Conservation (phyloP, 2,888 invertebrate genomes). For the Prosapia bicincta region DNA sequence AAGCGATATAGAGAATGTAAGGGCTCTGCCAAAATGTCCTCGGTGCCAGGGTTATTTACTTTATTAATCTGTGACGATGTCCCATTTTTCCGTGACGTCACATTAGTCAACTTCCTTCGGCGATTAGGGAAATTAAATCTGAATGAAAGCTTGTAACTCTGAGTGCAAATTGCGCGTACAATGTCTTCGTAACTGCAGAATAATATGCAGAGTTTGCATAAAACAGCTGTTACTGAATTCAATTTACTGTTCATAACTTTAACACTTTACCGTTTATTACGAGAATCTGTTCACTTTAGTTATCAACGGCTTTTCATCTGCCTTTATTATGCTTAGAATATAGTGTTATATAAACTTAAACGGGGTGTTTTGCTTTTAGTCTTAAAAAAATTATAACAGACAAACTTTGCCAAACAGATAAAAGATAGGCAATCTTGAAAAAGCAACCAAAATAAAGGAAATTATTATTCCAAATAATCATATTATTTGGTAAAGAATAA, state of each 20-base stretch:
- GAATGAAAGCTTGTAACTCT: slow-evolving; percentile 8
- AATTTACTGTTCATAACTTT: neutral
- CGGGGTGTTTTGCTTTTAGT: too few relatives aligned
- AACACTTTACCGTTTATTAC: too few relatives aligned
- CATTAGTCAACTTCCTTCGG: slow-evolving; percentile 2
- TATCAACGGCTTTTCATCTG: too few relatives aligned
- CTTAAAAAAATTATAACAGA: too few relatives aligned
- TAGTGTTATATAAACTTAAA: too few relatives aligned
- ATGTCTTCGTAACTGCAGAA: neutral
- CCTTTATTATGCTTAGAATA: too few relatives aligned
- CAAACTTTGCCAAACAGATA: too few relatives aligned
- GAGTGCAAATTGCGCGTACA: neutral
- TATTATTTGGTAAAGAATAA: too few relatives aligned
- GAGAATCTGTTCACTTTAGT: too few relatives aligned
- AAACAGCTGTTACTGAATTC: neutral
- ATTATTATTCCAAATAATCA: too few relatives aligned
- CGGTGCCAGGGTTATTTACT: neutral
- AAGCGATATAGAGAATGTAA: neutral
- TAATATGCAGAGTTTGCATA: neutral
- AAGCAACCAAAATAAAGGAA: too few relatives aligned
- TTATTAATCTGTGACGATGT: slow-evolving; percentile 2
- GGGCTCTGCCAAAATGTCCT: slow-evolving; percentile 11
- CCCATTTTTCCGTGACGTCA: neutral
- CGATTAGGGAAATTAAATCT: slow-evolving; percentile 11
- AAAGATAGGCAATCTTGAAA: too few relatives aligned